phyloP scores from a whole-genome alignment of 2,797 vertebrate species.

The Sebastiscus tertius region DNA sequence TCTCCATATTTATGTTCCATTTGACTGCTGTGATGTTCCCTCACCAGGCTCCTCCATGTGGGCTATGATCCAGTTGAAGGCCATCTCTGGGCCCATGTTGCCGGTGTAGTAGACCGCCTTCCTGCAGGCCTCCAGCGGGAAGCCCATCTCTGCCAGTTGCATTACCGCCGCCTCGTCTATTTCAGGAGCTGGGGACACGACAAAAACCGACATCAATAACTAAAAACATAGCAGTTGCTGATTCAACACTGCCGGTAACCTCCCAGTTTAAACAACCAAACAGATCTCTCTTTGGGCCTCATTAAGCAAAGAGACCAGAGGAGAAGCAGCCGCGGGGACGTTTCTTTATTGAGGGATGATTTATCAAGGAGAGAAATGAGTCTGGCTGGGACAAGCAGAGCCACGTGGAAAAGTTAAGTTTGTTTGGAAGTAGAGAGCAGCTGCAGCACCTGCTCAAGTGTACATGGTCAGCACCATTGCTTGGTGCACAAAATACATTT shows the following conservation, averaged over 20 bases:
- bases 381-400: conserved; percentile 40
- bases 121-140: conserved; percentile 95
- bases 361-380: conserved; percentile 65
- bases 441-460: conserved; percentile 65
- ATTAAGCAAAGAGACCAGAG: conserved; percentile 68
- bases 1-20: not conserved
- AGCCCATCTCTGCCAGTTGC: conserved; percentile 99
- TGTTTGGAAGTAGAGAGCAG: conserved; percentile 40
- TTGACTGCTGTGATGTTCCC: conserved; percentile 27
- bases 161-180: conserved; percentile 95
- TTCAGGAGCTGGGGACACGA: conserved; percentile 88
- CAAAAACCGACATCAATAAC: conserved; percentile 57
- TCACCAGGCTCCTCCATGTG: conserved; percentile 99
- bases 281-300: conserved; percentile 70
- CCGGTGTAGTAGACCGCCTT: conserved; percentile 99
- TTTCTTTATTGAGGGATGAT: conserved; percentile 49
- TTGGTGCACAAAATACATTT: conserved; percentile 38
- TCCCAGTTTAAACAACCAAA: conserved; percentile 43
- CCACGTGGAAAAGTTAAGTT: conserved; percentile 45
- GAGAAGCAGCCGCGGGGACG: conserved; percentile 34
- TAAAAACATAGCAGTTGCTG: conserved; percentile 46
- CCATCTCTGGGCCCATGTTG: conserved; percentile 96
- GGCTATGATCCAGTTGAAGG: conserved; percentile 99
- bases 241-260: conserved; percentile 47
- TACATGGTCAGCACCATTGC: conserved; percentile 17